Evolutionary conservation across 2,888 invertebrate genomes (phyloP), one percentile per base, ranked within the genome.

Genomic region (Tortricodes alternella): DNA sequence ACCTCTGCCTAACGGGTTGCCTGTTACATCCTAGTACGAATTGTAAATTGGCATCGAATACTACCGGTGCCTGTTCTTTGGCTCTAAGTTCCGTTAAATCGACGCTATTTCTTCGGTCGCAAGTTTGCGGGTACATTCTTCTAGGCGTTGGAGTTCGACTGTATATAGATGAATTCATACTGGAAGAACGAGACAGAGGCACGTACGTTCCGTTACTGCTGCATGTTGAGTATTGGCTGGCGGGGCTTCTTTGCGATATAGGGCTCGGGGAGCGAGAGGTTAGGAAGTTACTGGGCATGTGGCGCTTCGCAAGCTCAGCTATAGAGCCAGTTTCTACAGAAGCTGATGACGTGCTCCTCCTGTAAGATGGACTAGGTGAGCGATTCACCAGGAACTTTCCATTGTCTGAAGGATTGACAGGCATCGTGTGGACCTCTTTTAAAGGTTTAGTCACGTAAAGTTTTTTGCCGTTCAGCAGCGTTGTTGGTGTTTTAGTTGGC

Each of bases 41-140:
- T 4, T 95, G 95, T 29, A 96, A 82, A 77, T 96, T 96, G 0
- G 96, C 96, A 71, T 96, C 96, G 65, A 96, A 95, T 0, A 96
- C 94, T 1, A 96, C 95, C 0, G 96, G 95, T 0, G 96, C 93
- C 56, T 94, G 94, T 71, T 96, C 96, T 73, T 93, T 92, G 2
- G 91, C 87, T 37, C 91, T 91, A 35, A 93, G 74, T 71, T 95
- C 94, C 57, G 92, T 91, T 6, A 93, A 76, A 67, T 93, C 89
- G 48, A 92, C 72, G 34, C 80, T 76, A 62, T 90, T 83, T 7
- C 87, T 87, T 7, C 68, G 76, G 13, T 89, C 85, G 62, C 91
- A 91, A 3, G 80, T 81, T 73, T 95, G 95, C 0, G 96, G 96
- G 65, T 93, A 95, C 64, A 93, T 87, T 66, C 95, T 92, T 62